phyloP scores from a whole-genome alignment of 2,797 vertebrate species.

The Neopelma chrysocephalum region DNA sequence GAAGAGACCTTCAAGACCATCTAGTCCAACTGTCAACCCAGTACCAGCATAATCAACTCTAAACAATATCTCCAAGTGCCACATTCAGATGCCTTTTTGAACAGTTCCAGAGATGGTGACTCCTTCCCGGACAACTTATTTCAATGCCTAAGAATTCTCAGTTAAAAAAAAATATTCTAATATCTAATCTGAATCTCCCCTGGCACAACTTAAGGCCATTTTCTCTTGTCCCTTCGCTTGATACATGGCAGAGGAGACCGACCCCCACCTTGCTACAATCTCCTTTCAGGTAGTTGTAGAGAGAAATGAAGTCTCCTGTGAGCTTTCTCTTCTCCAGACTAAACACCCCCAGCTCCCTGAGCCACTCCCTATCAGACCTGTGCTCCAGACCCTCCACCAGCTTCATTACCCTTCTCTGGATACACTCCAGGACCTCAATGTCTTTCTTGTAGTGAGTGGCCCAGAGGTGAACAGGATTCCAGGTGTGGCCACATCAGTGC shows the following conservation, averaged over 20 bases:
- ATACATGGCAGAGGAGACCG: neutral
- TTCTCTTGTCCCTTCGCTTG: neutral
- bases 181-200: neutral
- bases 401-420: neutral
- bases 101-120: neutral
- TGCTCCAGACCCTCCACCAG: neutral
- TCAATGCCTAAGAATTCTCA: neutral
- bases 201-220: neutral
- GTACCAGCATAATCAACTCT: neutral
- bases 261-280: neutral
- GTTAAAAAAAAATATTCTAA: neutral
- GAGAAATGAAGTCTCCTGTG: accelerated
- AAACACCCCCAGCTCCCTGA: neutral
- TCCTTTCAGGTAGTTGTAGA: neutral
- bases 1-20: neutral
- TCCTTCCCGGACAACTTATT: neutral
- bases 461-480: accelerated
- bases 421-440: accelerated
- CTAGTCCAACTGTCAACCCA: too few species aligned
- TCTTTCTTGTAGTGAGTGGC: accelerated
- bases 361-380: accelerated
- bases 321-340: neutral
- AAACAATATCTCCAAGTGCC: neutral
- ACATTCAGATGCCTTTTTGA: neutral
- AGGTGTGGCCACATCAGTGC: neutral